Evolutionary conservation across 2,888 invertebrate genomes (phyloP).

Genomic region (Drosophila cognata): DNA sequence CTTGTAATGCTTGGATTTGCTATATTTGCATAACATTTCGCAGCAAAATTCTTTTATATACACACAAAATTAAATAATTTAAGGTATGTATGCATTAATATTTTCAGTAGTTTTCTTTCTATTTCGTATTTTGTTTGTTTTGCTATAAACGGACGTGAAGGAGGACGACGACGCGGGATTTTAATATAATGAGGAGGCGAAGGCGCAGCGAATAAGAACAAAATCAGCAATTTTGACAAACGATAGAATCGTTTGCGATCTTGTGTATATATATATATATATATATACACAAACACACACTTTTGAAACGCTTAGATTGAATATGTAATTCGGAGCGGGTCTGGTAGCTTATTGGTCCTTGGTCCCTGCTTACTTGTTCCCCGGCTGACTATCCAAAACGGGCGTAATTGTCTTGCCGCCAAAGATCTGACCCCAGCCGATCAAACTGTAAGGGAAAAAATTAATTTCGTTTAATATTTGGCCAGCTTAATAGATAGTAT

Average conservation of each 20-base stretch:
- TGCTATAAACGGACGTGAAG: constrained; percentile 69
- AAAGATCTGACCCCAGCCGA: constrained; percentile 99
- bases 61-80: constrained; percentile 75
- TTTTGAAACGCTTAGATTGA: constrained; percentile 50
- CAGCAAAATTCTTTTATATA: constrained; percentile 64
- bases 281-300: constrained; percentile 33
- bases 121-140: constrained; percentile 52
- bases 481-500: neutral
- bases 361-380: constrained; percentile 59
- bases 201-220: constrained; percentile 39
- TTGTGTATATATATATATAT: constrained; percentile 32
- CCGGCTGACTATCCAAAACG: constrained; percentile 74
- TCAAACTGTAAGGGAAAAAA: constrained; percentile 89
- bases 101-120: constrained; percentile 47
- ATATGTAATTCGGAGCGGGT: constrained; percentile 48
- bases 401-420: constrained; percentile 98
- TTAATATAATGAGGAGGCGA: constrained; percentile 43
- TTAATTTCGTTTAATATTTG: neutral
- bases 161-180: constrained; percentile 48
- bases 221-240: constrained; percentile 43
- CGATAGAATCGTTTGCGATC: constrained; percentile 23
- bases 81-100: constrained; percentile 68
- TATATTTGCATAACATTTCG: constrained; percentile 65
- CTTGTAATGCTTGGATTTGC: constrained; percentile 67
- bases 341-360: constrained; percentile 28